Evolutionary conservation across 2,113 vertebrate species (phyloP).

Genomic region (Halichoerus grypus): DNA sequence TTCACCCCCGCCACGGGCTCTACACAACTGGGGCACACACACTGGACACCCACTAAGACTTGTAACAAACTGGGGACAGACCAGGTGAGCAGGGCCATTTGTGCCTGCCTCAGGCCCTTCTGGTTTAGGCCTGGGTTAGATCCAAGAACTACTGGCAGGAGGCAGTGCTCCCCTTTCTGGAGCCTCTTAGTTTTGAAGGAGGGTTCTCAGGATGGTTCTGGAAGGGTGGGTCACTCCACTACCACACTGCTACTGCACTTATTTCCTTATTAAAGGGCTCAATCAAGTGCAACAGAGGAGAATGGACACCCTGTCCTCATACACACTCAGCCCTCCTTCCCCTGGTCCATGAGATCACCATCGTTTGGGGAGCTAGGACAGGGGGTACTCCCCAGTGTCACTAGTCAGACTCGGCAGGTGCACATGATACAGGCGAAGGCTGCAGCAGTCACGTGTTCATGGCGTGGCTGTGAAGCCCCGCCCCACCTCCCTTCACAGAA

Average conservation of each 20-base stretch:
- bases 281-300: neutral
- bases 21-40: neutral
- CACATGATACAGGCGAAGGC: neutral
- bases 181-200: neutral
- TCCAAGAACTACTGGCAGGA: rapidly evolving
- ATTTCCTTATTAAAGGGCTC: neutral
- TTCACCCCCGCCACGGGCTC: neutral
- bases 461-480: neutral
- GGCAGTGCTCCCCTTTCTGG: neutral
- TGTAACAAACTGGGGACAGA: neutral
- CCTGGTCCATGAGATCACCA: neutral
- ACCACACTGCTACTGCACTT: neutral
- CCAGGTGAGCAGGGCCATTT: neutral
- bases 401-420: neutral
- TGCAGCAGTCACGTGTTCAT: neutral
- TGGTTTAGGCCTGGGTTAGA: neutral
- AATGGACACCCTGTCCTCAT: neutral
- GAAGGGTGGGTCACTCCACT: neutral
- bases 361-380: neutral
- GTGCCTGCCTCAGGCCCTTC: neutral
- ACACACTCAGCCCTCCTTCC: rapidly evolving
- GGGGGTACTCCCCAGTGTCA: neutral
- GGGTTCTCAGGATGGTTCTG: neutral
- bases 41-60: neutral
- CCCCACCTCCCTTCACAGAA: neutral